Evolutionary conservation across 2,113 vertebrate genomes (phyloP), one percentile per base, ranked within the genome.

Genomic region (Anarhynchus alexandrinus): DNA sequence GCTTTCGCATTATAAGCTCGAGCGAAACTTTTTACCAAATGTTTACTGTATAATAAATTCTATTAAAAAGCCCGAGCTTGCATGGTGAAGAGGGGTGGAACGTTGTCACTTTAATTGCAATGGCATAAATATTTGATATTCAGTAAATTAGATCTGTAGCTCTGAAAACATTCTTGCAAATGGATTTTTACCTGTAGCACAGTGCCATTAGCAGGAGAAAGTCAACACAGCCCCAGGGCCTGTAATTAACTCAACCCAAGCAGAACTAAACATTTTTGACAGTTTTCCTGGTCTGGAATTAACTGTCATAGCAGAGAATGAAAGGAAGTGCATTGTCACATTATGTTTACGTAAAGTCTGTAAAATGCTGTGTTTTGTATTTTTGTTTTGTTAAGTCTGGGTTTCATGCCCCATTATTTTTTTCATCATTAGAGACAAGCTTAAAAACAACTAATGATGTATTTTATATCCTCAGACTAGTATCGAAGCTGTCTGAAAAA

Each of bases 201-300:
- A 98, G 98, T 98, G 98, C 98, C 99, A 99, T 99, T 99, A 99
- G 98, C 98, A 98, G 98, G 96, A 96, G 97, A 98, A 96, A 98
- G 98, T 98, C 98, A 98, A 98, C 98, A 97, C 98, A 98, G 99
- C 99, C 98, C 97, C 97, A 70, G 99, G 98, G 98, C 98, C 98
- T 97, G 98, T 99, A 99, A 99, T 99, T 99, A 99, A 99, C 98
- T 99, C 98, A 98, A 98, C 98, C 98, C 98, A 98, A 99, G 99
- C 99, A 98, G 98, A 98, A 98, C 99, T 99, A 99, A 99, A 99
- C 98, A 99, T 99, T 99, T 99, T 99, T 99, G 99, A 99, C 99
- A 98, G 99, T 99, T 99, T 99, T 99, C 98, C 98, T 99, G 97
- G 98, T 99, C 98, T 98, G 98, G 98, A 99, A 99, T 99, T 98